phyloP scores from a whole-genome alignment of 2,888 invertebrate genomes.

The Eupithecia pulchellata region DNA sequence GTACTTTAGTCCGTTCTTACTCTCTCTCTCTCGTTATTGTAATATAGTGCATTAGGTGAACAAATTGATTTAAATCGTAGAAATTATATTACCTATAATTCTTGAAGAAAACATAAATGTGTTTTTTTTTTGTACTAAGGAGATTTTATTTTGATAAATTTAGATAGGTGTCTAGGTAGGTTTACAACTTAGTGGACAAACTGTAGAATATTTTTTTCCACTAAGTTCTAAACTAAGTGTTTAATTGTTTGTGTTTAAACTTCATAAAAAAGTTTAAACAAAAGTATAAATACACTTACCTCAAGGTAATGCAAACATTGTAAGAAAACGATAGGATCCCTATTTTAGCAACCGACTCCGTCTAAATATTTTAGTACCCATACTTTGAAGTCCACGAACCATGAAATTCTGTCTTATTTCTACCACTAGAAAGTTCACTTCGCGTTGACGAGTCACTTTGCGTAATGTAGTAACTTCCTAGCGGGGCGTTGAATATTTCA shows the following conservation, averaged over 20 bases:
- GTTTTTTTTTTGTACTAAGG: not conserved
- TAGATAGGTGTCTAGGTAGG: not conserved
- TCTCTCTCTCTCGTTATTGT: constrained; percentile 39
- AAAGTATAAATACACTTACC: not conserved
- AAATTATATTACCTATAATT: not conserved
- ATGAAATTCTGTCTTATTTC: constrained; percentile 52
- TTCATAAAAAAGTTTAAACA: not conserved
- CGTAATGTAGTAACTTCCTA: constrained; percentile 73
- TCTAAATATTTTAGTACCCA: constrained; percentile 72
- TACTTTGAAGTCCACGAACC: constrained; percentile 54
- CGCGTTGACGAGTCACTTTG: constrained; percentile 52
- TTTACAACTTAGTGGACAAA: not conserved
- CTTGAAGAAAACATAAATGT: not conserved
- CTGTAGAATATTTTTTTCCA: too few relatives aligned
- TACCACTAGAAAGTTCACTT: constrained; percentile 49
- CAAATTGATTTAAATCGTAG: not conserved
- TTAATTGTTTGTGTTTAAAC: not conserved
- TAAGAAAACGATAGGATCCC: constrained; percentile 56
- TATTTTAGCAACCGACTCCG: constrained; percentile 63
- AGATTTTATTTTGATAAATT: not conserved
- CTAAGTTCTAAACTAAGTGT: not conserved
- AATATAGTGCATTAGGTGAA: not conserved
- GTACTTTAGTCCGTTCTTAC: constrained; percentile 47
- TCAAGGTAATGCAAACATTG: constrained; percentile 52
- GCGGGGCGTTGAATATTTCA: constrained; percentile 69